Percentiles rank a stretch among this genome's conserved stretches.
These are phyloP conservation scores for Ectropis crepuscularia DNA, from an alignment of 2,888 invertebrate genomes.

Conservation along the genomic window DNA sequence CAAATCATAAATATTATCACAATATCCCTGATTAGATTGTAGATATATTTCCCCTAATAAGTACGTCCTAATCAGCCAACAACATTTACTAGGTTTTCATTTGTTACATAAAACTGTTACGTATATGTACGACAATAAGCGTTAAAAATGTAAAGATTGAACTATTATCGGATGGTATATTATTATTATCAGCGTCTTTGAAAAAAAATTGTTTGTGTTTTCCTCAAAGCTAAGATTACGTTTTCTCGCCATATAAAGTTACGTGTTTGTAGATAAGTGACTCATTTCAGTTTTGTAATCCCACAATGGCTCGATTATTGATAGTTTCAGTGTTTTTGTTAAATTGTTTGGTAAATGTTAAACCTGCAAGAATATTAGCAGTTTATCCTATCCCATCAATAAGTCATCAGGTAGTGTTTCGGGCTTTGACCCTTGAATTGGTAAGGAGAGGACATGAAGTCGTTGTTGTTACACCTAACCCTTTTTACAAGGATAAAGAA, in stretches of 20 bases:
- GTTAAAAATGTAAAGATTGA: no score
- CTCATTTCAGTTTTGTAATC: background rate
- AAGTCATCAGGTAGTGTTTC: slow-evolving; percentile 67
- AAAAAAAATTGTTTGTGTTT: no score
- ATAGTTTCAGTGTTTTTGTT: background rate
- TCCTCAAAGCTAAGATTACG: background rate
- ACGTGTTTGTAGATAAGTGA: background rate
- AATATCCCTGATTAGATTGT: no score
- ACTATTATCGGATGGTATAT: background rate
- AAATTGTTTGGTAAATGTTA: slow-evolving; percentile 7
- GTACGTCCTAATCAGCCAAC: no score
- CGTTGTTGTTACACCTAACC: slow-evolving; percentile 60
- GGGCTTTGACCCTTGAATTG: slow-evolving; percentile 57
- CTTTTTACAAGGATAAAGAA: slow-evolving; percentile 42
- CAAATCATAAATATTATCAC: no score
- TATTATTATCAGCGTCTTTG: background rate
- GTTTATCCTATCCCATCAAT: slow-evolving; percentile 59
- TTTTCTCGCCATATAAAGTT: background rate
- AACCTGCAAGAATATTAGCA: slow-evolving; percentile 58
- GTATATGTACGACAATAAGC: no score
- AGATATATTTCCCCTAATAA: no score
- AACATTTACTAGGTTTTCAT: no score
- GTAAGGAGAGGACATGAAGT: slow-evolving; percentile 66
- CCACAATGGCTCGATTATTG: slow-evolving; percentile 1
- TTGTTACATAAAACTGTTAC: no score